Percentiles rank a stretch among this genome's conserved stretches.
Conservation (phyloP, 64 coral and sea anemone genomes). For the Actinia equina region DNA sequence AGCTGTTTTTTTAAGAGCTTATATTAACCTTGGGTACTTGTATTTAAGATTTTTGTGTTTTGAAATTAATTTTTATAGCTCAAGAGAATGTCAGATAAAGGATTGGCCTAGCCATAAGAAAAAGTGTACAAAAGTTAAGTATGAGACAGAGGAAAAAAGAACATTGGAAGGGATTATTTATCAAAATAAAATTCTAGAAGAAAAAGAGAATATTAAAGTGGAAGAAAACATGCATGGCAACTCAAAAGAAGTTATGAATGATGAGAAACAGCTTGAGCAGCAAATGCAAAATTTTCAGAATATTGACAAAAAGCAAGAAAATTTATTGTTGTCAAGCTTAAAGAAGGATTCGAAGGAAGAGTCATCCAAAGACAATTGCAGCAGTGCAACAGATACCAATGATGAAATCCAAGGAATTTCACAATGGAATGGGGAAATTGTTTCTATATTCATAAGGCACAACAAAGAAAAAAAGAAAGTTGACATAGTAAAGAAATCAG, state of each 20-base stretch:
- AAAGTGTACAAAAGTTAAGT: slow-evolving; percentile 30
- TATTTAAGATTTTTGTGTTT: no score
- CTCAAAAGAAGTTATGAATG: not conserved
- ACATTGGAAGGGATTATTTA: not conserved
- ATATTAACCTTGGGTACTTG: no score
- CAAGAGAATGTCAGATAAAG: slow-evolving; percentile 69
- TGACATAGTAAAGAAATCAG: not conserved
- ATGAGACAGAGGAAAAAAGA: not conserved
- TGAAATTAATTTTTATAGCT: slow-evolving; percentile 22
- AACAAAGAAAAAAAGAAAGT: slow-evolving; percentile 72
- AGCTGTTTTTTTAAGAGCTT: no score
- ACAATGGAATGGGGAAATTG: not conserved
- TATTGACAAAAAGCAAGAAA: not conserved
- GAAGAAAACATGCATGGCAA: not conserved
- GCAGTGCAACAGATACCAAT: not conserved
- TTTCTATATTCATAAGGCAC: slow-evolving; percentile 63
- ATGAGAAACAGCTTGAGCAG: not conserved
- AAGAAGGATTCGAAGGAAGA: not conserved
- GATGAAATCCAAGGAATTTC: not conserved
- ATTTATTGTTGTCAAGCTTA: not conserved
- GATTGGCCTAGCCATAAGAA: slow-evolving; percentile 73
- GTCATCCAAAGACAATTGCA: not conserved
- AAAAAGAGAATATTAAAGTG: not conserved
- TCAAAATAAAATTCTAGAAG: not conserved
- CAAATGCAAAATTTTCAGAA: not conserved